These are phyloP conservation scores for Glossosoma conforme DNA, from an alignment of 1,140 invertebrate species.

Conservation along the genomic window DNA sequence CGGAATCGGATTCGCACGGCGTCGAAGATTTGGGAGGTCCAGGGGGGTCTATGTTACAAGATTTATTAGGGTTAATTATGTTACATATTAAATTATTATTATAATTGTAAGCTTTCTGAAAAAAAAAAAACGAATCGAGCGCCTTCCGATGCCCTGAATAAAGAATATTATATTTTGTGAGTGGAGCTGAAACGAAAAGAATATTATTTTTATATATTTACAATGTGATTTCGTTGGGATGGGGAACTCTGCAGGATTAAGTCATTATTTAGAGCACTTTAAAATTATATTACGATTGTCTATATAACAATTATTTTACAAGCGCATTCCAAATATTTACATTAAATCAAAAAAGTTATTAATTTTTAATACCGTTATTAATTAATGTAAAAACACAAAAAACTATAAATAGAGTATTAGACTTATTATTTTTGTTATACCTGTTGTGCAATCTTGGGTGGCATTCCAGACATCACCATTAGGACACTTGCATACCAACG, in stretches of 20 bases:
- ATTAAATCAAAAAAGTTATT: not conserved
- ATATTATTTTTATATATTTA: slow-evolving; percentile 8
- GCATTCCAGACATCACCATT: slow-evolving; percentile 36
- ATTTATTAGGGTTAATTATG: slow-evolving; percentile 39
- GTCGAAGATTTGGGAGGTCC: slow-evolving; percentile 60
- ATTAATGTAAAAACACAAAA: slow-evolving; percentile 14
- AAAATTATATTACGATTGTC: not conserved
- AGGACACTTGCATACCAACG: slow-evolving; percentile 65
- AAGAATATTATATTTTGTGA: too few relatives aligned
- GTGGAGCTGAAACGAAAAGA: not conserved
- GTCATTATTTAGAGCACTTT: not conserved
- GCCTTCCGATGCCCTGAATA: too few relatives aligned
- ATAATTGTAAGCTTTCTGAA: too few relatives aligned
- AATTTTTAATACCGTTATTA: slow-evolving; percentile 6
- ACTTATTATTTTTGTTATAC: slow-evolving; percentile 38
- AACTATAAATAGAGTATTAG: slow-evolving; percentile 24
- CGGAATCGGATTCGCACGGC: slow-evolving; percentile 67
- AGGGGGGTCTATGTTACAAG: slow-evolving; percentile 58
- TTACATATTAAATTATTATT: slow-evolving; percentile 33
- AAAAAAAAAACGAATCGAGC: too few relatives aligned
- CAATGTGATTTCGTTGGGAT: not conserved
- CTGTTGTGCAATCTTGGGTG: slow-evolving; percentile 44
- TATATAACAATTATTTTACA: slow-evolving; percentile 35
- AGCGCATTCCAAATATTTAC: slow-evolving; percentile 27
- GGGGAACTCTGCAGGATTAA: not conserved